Conservation (phyloP, 2,888 invertebrate genomes). For the Ochropleura leucogaster region DNA sequence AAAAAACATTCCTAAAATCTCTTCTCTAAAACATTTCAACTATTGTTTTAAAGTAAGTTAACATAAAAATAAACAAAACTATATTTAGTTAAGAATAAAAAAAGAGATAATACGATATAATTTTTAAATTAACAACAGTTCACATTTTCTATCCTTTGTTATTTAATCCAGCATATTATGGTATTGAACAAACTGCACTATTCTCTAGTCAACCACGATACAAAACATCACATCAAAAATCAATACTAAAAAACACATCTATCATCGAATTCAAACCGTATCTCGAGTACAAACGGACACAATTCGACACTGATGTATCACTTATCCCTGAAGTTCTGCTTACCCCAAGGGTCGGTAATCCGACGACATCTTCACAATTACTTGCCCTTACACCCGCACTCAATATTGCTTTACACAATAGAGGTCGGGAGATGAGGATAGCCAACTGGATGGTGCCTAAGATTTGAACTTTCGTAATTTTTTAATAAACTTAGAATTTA, state of each 20-base stretch:
- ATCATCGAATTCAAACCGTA: constrained; percentile 60
- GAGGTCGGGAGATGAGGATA: constrained; percentile 46
- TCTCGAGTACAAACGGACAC: constrained; percentile 69
- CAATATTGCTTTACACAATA: constrained; percentile 84
- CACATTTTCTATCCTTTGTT: neutral
- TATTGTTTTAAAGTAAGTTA: neutral
- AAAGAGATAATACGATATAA: neutral
- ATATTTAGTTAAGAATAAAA: neutral
- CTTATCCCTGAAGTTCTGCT: constrained; percentile 72
- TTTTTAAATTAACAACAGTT: neutral
- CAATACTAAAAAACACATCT: constrained; percentile 49
- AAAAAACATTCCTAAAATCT: neutral
- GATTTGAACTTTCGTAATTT: neutral
- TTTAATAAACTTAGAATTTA: too few species aligned
- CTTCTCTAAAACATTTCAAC: neutral
- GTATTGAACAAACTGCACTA: too few species aligned
- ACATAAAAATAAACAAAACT: neutral
- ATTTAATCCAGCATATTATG: too few species aligned
- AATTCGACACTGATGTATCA: constrained; percentile 86
- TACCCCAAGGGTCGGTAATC: constrained; percentile 77
- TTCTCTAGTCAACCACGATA: neutral
- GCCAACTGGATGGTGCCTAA: constrained; percentile 27
- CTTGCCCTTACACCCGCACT: constrained; percentile 85
- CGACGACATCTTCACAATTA: constrained; percentile 86
- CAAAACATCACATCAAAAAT: constrained; percentile 18